Percentiles rank a stretch among this genome's conserved stretches.
phyloP scores from a whole-genome alignment of 2,113 vertebrate genomes.

The Aptenodytes patagonicus region DNA sequence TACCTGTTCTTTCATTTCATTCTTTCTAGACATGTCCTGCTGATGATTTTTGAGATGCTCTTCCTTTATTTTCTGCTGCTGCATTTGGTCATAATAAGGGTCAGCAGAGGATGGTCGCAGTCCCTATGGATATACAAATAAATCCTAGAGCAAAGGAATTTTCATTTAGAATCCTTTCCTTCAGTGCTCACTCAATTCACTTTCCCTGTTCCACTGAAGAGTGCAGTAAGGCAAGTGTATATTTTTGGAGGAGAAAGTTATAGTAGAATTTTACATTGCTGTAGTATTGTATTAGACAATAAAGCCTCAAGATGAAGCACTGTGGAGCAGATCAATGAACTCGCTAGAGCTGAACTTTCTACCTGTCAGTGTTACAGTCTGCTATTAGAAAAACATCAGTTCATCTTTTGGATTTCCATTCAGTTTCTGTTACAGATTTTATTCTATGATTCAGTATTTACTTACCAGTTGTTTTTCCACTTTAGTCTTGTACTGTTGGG shows the following conservation, averaged over 20 bases:
- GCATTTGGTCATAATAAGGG: background rate
- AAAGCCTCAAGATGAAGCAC: background rate
- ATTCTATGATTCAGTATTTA: background rate
- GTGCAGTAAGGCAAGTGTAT: background rate
- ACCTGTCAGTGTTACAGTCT: background rate
- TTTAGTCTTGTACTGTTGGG: constrained; percentile 87
- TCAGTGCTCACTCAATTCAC: background rate
- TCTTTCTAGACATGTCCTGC: constrained; percentile 48
- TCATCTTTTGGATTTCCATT: background rate
- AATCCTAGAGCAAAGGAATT: background rate
- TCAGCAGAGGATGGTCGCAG: constrained; percentile 86
- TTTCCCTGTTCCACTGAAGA: background rate
- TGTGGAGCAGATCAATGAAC: background rate
- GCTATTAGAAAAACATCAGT: background rate
- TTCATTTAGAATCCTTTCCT: background rate
- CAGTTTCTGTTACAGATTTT: background rate
- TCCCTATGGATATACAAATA: constrained; percentile 73
- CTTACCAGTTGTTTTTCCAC: constrained; percentile 90
- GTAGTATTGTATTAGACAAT: background rate
- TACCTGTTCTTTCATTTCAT: constrained; percentile 74
- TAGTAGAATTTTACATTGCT: background rate
- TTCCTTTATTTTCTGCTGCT: constrained; percentile 17
- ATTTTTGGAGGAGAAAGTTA: background rate
- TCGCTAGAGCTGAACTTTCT: background rate
- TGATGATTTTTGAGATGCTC: background rate